Evolutionary conservation across 2,888 invertebrate genomes (phyloP).

Genomic region (Polyploca ridens): DNA sequence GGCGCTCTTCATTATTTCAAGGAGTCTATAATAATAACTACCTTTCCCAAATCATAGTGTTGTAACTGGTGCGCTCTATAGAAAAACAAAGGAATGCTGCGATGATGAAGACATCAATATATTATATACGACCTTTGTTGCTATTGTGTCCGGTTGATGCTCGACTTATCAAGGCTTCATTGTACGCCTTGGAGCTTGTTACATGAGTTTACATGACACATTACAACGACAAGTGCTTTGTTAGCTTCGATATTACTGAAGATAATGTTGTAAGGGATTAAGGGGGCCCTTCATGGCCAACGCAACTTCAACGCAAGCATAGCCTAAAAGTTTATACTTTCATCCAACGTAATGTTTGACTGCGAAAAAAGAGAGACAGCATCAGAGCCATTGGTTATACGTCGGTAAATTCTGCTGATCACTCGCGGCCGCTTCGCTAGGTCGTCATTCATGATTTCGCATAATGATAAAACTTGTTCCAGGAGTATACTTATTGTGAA

Average conservation of each 20-base stretch:
- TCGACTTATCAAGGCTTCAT: background rate
- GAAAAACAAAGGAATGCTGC: conserved; percentile 27
- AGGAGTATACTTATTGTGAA: too few species aligned
- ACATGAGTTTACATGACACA: conserved; percentile 23
- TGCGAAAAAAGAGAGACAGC: too few species aligned
- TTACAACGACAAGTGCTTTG: conserved; percentile 4
- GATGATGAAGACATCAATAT: conserved; percentile 41
- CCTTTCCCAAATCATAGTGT: conserved; percentile 20
- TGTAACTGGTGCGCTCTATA: conserved; percentile 1
- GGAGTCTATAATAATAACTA: conserved; percentile 24
- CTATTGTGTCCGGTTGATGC: conserved; percentile 34
- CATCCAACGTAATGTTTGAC: too few species aligned
- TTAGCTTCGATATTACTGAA: background rate
- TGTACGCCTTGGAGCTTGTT: conserved; percentile 19
- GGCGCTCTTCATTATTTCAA: conserved; percentile 35
- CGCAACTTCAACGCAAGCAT: too few species aligned
- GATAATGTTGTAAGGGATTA: too few species aligned
- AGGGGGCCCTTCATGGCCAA: too few species aligned
- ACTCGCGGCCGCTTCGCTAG: too few species aligned
- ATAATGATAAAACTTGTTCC: too few species aligned
- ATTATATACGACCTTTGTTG: conserved; percentile 32
- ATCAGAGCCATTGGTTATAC: too few species aligned
- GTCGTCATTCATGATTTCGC: too few species aligned
- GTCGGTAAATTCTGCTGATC: too few species aligned
- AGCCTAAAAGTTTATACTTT: too few species aligned